A percentile compares a stretch with the other conserved stretches of the same genome.
These are phyloP conservation scores for Papilio helenus DNA, from an alignment of 1,140 invertebrate genomes.

Conservation along the genomic window DNA sequence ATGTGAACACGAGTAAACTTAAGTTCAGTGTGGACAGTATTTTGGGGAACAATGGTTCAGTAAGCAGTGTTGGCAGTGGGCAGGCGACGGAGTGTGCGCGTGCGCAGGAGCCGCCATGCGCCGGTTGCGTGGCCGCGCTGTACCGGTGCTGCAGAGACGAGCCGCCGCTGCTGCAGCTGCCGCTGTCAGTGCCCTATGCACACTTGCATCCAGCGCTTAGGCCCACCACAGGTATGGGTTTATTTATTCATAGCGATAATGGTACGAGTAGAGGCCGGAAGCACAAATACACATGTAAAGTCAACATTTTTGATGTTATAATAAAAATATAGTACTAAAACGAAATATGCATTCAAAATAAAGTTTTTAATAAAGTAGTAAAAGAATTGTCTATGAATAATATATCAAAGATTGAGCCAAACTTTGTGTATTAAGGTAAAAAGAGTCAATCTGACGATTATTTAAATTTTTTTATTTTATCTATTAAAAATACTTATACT, in stretches of 20 bases:
- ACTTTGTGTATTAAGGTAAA: no score
- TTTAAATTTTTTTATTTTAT: not conserved
- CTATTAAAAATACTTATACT: not conserved
- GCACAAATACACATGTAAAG: no score
- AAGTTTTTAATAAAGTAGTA: no score
- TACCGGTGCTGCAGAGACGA: slow-evolving; percentile 76
- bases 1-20: slow-evolving; percentile 66
- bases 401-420: no score
- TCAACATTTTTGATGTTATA: no score
- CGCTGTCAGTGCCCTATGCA: slow-evolving; percentile 67
- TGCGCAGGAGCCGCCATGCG: slow-evolving; percentile 70
- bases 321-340: no score
- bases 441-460: not conserved
- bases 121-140: slow-evolving; percentile 73
- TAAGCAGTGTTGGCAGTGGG: slow-evolving; percentile 40
- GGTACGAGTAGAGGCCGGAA: not conserved
- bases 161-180: slow-evolving; percentile 67
- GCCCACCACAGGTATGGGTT: slow-evolving; percentile 65
- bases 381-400: no score
- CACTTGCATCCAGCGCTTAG: slow-evolving; percentile 76
- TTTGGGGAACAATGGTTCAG: slow-evolving; percentile 60
- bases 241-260: not conserved
- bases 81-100: slow-evolving; percentile 50
- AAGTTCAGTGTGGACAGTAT: slow-evolving; percentile 81
- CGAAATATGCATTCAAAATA: no score